Conservation (phyloP, 2,888 invertebrate genomes). For the Caenorhabditis uteleia region DNA sequence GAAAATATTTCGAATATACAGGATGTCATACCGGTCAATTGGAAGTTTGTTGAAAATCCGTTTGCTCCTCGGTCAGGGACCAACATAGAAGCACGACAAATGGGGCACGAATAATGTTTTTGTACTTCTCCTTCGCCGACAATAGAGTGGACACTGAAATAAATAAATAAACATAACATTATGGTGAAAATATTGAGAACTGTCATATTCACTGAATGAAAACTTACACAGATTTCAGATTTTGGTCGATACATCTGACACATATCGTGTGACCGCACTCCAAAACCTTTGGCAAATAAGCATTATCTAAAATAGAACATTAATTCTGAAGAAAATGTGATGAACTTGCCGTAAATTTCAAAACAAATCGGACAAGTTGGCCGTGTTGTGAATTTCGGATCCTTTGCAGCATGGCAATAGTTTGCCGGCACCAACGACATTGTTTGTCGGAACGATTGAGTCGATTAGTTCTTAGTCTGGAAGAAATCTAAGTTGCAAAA, state of each 20-base stretch:
- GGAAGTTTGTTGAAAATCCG: constrained; percentile 14
- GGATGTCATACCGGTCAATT: constrained; percentile 8
- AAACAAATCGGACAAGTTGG: too few species aligned
- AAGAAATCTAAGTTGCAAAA: too few species aligned
- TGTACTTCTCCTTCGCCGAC: constrained; percentile 6
- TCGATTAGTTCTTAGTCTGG: too few species aligned
- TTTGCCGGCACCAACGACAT: too few species aligned
- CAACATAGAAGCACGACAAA: constrained; percentile 4
- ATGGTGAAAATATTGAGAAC: constrained; percentile 7
- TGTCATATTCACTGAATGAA: background rate
- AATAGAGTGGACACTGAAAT: too few species aligned
- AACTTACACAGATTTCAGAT: constrained; percentile 2
- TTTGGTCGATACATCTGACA: constrained; percentile 1
- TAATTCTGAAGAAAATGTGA: too few species aligned
- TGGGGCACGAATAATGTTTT: background rate
- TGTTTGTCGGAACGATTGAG: too few species aligned
- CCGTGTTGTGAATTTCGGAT: too few species aligned
- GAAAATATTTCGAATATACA: too few species aligned
- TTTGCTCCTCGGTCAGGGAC: background rate
- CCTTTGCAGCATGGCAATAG: too few species aligned
- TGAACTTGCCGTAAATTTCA: too few species aligned
- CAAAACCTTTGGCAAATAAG: constrained; percentile 7
- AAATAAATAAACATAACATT: constrained; percentile 1
- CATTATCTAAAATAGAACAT: too few species aligned
- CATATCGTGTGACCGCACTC: constrained; percentile 11